Percentiles rank a stretch among this genome's conserved stretches.
These are phyloP conservation scores for Heptranchias perlo DNA, from an alignment of 2,113 vertebrate species.

Conservation along the genomic window DNA sequence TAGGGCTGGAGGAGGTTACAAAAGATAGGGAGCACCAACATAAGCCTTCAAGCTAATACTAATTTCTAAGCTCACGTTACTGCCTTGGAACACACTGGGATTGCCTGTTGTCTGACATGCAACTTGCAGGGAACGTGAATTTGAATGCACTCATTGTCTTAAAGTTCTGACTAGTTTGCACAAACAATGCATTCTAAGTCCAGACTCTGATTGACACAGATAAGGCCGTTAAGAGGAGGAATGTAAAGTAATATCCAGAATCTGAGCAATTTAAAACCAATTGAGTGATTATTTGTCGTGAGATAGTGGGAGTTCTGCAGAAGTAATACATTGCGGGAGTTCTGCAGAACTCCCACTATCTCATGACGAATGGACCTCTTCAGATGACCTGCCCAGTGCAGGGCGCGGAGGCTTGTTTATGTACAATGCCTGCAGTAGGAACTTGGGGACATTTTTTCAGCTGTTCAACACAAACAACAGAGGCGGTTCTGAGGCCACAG, in stretches of 20 bases:
- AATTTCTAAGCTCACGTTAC: background rate
- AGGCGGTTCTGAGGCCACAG: background rate
- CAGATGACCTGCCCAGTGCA: background rate
- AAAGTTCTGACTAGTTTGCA: too few relatives aligned
- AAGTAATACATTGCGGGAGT: too few relatives aligned
- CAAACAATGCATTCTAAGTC: background rate
- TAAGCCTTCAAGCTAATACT: background rate
- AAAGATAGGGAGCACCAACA: too few relatives aligned
- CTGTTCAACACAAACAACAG: background rate
- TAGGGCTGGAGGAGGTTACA: too few relatives aligned
- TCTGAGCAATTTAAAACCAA: background rate
- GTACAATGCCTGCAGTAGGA: background rate
- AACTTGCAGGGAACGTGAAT: background rate
- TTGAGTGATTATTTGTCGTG: too few relatives aligned
- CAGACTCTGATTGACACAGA: background rate
- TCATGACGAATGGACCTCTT: background rate
- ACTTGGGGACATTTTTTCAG: background rate
- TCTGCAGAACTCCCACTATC: background rate
- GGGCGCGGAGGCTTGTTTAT: background rate
- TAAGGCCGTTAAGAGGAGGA: background rate
- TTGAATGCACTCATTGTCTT: background rate
- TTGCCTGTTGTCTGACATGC: background rate
- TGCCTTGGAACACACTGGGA: background rate
- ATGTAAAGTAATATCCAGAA: background rate
- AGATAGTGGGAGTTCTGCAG: too few relatives aligned